Base-by-base conservation (phyloP, 2,113 vertebrate genomes). In the Myrmecophaga tridactyla region DNA sequence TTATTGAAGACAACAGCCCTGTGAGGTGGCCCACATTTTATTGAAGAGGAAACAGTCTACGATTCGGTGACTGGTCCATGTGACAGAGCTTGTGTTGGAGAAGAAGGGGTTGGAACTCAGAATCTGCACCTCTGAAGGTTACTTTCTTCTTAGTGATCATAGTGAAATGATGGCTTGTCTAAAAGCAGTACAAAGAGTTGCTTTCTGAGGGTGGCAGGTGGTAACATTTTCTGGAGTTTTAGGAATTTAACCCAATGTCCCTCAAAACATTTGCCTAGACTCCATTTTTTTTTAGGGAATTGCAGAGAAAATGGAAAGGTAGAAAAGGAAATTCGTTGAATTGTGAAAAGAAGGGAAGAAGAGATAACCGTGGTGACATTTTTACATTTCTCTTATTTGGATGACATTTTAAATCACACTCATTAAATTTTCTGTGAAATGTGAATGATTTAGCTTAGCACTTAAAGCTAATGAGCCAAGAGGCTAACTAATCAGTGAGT, bases 391-490 rank as follows among this genome's bases (percentile, higher is more conserved):
- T 72, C 21, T 92, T 91, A 62, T 76, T 94, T 90, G 89, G 89
- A 65, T 95, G 89, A 94, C 93, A 94, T 97, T 92, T 96, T 82
- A 96, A 88, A 85, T 92, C 34, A 53, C 67, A 63, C n/a, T 83
- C 46, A 46, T 84, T 62, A 81, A 48, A 73, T 87, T 84, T 92
- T 84, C 76, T 60, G 67, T 78, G 93, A 90, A 86, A 73, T 62
- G 56, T 63, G 94, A 92, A 88, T 82, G 72, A 95, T 94, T 92
- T 92, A 70, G 73, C 46, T 90, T 60, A 85, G 13, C 65, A 65
- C 70, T 96, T 90, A 72, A 82, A 92, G 92, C 39, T 85, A 90
- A 90, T 94, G 89, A 96, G 69, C 67, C 81, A 70, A 86, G 27
- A 70, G 70, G 70, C 84, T 76, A 85, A 39, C 39, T 85, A 21